A percentile compares a stretch with the other conserved stretches of the same genome.
These are phyloP conservation scores for Lepidostoma basale DNA, from an alignment of 1,140 invertebrate genomes.

Conservation along the genomic window DNA sequence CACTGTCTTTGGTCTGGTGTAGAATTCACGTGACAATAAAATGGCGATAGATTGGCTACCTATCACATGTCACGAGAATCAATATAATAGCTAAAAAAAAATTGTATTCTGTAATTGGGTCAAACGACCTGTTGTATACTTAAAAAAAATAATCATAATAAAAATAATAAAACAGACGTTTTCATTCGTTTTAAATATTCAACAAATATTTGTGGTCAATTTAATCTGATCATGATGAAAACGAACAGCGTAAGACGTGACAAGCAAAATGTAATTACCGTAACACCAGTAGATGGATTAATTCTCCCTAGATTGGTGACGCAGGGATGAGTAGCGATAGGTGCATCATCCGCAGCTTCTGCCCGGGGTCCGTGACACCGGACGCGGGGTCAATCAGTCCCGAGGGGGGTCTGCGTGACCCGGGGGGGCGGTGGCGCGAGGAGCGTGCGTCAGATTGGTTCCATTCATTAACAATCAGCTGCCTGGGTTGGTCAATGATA, in stretches of 20 bases:
- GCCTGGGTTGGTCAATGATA: background rate
- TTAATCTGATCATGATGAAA: too few relatives aligned
- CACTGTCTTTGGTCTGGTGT: too few relatives aligned
- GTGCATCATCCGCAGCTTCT: background rate
- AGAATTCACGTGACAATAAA: too few relatives aligned
- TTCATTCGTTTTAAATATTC: too few relatives aligned
- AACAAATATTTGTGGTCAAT: too few relatives aligned
- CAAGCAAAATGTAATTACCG: background rate
- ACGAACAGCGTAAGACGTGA: background rate
- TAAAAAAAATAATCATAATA: too few relatives aligned
- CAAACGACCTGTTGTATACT: too few relatives aligned
- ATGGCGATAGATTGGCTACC: too few relatives aligned
- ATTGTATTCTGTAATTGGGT: too few relatives aligned
- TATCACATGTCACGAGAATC: too few relatives aligned
- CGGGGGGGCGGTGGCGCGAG: background rate
- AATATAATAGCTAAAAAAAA: too few relatives aligned
- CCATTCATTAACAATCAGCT: background rate
- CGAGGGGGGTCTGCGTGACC: constrained; percentile 1
- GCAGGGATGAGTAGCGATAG: background rate
- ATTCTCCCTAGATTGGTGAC: background rate
- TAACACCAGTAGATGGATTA: background rate
- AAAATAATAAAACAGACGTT: too few relatives aligned
- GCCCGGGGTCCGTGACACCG: constrained; percentile 27
- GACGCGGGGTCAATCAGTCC: constrained; percentile 29
- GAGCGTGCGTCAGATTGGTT: constrained; percentile 15